Evolutionary conservation across 2,797 vertebrate species (phyloP).

Genomic region (Propithecus deckenii): DNA sequence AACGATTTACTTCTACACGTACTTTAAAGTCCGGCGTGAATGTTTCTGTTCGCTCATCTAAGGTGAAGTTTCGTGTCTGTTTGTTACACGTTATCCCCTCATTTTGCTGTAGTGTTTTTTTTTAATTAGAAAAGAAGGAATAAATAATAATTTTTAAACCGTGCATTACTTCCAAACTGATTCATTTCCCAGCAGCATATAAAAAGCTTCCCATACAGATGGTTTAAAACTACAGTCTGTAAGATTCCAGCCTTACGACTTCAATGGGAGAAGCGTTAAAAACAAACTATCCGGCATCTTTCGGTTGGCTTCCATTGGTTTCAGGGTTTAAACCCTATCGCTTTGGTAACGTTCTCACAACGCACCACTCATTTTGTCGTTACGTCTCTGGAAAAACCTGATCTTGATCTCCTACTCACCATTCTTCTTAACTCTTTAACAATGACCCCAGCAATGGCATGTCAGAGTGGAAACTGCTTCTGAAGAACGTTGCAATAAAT

Average conservation of each 20-base stretch:
- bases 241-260: not conserved
- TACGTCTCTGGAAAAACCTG: conserved; percentile 76
- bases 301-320: conserved; percentile 22
- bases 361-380: conserved; percentile 78
- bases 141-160: not conserved
- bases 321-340: conserved; percentile 37
- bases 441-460: conserved; percentile 56
- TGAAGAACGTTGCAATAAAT: conserved; percentile 73
- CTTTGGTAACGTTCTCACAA: conserved; percentile 56
- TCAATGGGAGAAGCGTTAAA: not conserved
- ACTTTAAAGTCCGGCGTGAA: no score
- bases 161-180: not conserved
- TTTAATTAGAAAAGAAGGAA: not conserved
- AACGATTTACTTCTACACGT: no score
- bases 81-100: not conserved
- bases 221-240: not conserved
- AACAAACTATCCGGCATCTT: not conserved
- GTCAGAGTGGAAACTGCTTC: conserved; percentile 80
- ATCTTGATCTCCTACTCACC: conserved; percentile 48
- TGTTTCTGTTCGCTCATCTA: not conserved
- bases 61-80: not conserved
- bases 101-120: not conserved
- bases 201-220: not conserved
- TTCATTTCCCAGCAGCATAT: not conserved
- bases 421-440: conserved; percentile 82